Evolutionary conservation across 2,888 invertebrate genomes (phyloP).

Genomic region (Torymus aiolomorphi): DNA sequence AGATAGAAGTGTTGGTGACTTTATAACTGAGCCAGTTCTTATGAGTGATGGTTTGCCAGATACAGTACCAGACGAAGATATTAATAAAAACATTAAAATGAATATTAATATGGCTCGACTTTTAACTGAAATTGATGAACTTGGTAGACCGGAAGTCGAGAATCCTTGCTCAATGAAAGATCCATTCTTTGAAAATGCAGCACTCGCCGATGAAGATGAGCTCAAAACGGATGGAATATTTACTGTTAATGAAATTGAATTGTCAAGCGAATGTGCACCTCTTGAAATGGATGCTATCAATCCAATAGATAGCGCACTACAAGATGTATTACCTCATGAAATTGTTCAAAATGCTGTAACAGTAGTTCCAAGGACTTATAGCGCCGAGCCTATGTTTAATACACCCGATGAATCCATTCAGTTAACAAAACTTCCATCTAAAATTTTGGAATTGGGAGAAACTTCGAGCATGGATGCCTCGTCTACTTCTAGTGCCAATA

Average conservation of each 20-base stretch:
- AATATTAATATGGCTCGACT: conserved; percentile 41
- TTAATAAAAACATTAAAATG: conserved; percentile 52
- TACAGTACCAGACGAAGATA: conserved; percentile 60
- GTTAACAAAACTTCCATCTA: conserved; percentile 9
- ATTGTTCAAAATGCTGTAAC: background rate
- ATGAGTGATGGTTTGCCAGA: conserved; percentile 60
- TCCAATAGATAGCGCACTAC: conserved; percentile 39
- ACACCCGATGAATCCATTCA: conserved; percentile 4
- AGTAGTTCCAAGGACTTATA: background rate
- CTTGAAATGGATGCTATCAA: conserved; percentile 39
- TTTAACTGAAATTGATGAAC: conserved; percentile 3
- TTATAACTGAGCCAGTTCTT: conserved; percentile 16
- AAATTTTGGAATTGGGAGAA: conserved; percentile 27
- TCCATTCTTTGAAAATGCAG: conserved; percentile 39
- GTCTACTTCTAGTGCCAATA: conserved; percentile 15
- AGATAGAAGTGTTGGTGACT: background rate
- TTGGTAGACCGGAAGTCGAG: conserved; percentile 3
- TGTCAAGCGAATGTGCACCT: conserved; percentile 22
- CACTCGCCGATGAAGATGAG: conserved; percentile 30
- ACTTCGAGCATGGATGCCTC: conserved; percentile 30
- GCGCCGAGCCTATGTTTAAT: background rate
- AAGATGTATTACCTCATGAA: conserved; percentile 32
- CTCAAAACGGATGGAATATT: conserved; percentile 44
- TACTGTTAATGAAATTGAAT: conserved; percentile 33
- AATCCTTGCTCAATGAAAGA: conserved; percentile 39